Evolutionary conservation across 2,113 vertebrate genomes (phyloP).

Genomic region (Hippocampus guttulatus): DNA sequence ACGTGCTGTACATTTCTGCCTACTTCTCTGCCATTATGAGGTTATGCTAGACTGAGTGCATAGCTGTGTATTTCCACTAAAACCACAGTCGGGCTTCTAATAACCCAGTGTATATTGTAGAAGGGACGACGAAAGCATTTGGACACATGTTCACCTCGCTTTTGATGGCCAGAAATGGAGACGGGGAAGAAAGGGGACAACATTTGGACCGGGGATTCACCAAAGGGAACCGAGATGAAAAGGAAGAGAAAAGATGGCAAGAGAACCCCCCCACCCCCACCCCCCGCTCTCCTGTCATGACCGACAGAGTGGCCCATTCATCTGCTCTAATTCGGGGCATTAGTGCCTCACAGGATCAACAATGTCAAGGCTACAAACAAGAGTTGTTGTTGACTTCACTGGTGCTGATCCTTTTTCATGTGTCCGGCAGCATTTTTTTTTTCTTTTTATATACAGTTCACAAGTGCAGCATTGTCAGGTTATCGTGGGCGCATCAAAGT

Average conservation of each 20-base stretch:
- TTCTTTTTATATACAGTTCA: conserved; percentile 43
- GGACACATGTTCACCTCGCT: conserved; percentile 87
- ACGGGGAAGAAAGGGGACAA: conserved; percentile 77
- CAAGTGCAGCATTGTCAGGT: conserved; percentile 35
- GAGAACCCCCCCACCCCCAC: conserved; percentile 69
- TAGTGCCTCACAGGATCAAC: conserved; percentile 73
- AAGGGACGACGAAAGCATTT: conserved; percentile 52
- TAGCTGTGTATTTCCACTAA: conserved; percentile 15
- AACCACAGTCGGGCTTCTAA: conserved; percentile 62
- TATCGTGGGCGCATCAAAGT: conserved; percentile 43
- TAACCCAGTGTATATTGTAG: conserved; percentile 60
- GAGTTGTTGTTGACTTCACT: conserved; percentile 66
- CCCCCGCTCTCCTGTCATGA: conserved; percentile 62
- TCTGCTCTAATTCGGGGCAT: conserved; percentile 79
- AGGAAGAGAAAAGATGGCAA: conserved; percentile 76
- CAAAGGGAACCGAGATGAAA: conserved; percentile 88
- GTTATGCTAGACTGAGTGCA: conserved; percentile 7
- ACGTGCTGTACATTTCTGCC: conserved; percentile 36
- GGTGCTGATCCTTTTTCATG: conserved; percentile 62
- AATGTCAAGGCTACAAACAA: conserved; percentile 70
- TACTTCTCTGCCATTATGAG: conserved; percentile 39
- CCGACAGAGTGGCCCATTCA: conserved; percentile 76
- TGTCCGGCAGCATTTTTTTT: conserved; percentile 55
- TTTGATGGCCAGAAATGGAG: conserved; percentile 96
- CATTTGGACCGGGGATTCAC: conserved; percentile 78